phyloP scores from a whole-genome alignment of 2,888 invertebrate species.

The Brachyptera putata region DNA sequence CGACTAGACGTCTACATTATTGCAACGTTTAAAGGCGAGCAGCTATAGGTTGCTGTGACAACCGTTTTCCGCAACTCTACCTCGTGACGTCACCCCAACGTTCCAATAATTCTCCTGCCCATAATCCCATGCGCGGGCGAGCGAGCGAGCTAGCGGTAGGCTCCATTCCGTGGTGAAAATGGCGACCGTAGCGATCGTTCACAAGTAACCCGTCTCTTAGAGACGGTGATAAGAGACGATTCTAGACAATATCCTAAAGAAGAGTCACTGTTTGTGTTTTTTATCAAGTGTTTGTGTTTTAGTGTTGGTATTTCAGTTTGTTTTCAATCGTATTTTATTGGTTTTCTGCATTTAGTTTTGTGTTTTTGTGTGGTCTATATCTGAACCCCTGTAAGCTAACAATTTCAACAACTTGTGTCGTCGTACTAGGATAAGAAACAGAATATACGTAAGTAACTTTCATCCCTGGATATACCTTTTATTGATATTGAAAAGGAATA shows the following conservation, averaged over 20 bases:
- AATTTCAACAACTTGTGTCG: background rate
- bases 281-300: background rate
- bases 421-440: background rate
- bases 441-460: background rate
- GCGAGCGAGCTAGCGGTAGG: background rate
- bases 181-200: slow-evolving; percentile 7
- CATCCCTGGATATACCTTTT: no score
- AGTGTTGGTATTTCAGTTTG: background rate
- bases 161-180: slow-evolving; percentile 3
- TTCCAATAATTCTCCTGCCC: slow-evolving; percentile 17
- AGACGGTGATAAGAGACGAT: background rate
- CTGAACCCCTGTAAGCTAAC: background rate
- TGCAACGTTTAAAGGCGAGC: no score
- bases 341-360: background rate
- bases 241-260: no score
- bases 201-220: background rate
- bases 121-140: slow-evolving; percentile 9
- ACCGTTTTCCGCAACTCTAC: slow-evolving; percentile 23
- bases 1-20: no score
- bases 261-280: background rate
- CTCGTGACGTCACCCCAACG: slow-evolving; percentile 22
- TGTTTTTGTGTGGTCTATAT: background rate
- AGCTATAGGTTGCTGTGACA: slow-evolving; percentile 21
- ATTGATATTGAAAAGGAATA: no score
- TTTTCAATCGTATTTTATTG: background rate